Base-by-base conservation (phyloP, 2,113 vertebrate genomes). In the Globicephala melas region DNA sequence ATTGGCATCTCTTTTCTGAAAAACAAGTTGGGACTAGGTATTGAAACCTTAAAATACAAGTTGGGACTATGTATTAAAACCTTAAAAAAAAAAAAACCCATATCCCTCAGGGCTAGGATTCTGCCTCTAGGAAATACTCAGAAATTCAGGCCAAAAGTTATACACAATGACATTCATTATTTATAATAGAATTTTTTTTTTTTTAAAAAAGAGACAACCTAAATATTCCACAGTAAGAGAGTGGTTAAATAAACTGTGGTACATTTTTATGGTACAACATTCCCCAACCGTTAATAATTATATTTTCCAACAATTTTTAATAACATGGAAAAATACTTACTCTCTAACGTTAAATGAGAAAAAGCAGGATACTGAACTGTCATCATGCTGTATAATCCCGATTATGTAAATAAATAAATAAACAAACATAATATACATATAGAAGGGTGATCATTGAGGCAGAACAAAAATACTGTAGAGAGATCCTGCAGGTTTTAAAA, bases 401-500 rank as follows among this genome's bases (percentile, higher is more conserved):
- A 88, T 96, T 92, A 95, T 58, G 60, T 85, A 97, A 98, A 97
- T 76, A 92, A 95, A 74, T 90, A 94, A 73, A 80, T 87, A 94
- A 79, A 95, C 88, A 83, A 50, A 92, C 79, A 81, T 33, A 26
- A 95, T 91, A 83, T 58, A 92, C 79, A 81, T 33, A 26, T 60
- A 62, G 63, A 90, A 92, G 36, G 79, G 50, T 77, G 65, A 83
- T 76, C 53, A n/a, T 20, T 62, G 86, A 97, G 44, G 86, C 36
- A 93, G 93, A 94, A 91, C 85, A 85, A 63, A 95, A 79, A 8
- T 73, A 67, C 76, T 50, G 23, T 55, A 62, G 71, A 68, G 58
- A 50, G 38, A 50, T 62, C 70, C 50, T 96, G 77, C 47, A 23
- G 50, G 47, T 89, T 90, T 93, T 73, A 44, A 53, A 96, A 89